Percentiles rank a stretch among this genome's conserved stretches.
Conservation (phyloP, 2,113 vertebrate species). For the Prunella himalayana region DNA sequence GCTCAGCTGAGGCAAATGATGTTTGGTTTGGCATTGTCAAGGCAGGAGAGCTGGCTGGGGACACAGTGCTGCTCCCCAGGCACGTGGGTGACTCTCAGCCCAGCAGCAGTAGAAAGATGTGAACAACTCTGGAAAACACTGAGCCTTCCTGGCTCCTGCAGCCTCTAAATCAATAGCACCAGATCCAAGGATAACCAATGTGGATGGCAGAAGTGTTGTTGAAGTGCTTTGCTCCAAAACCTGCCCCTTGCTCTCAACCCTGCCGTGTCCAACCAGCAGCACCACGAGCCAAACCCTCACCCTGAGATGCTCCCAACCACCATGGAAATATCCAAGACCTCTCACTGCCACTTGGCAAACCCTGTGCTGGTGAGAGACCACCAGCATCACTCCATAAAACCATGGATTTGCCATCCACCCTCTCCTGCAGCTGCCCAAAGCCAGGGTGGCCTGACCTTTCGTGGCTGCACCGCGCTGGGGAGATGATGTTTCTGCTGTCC, state of each 20-base stretch:
- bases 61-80: rapidly evolving
- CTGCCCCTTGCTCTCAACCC: not conserved
- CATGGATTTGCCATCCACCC: not conserved
- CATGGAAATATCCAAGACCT: rapidly evolving
- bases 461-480: not conserved
- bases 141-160: not conserved
- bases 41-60: not conserved
- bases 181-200: not conserved
- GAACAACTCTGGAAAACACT: not conserved
- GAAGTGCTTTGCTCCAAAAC: not conserved
- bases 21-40: not conserved
- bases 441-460: not conserved
- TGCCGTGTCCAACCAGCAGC: not conserved
- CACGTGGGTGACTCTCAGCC: not conserved
- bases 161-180: not conserved
- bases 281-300: not conserved
- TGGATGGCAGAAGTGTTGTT: rapidly evolving
- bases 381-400: not conserved
- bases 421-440: not conserved
- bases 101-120: not conserved
- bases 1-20: not conserved
- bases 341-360: rapidly evolving
- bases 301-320: not conserved
- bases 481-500: not conserved
- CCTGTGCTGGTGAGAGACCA: not conserved